phyloP scores from a whole-genome alignment of 2,888 invertebrate species.

The Chymomyza procnemis region DNA sequence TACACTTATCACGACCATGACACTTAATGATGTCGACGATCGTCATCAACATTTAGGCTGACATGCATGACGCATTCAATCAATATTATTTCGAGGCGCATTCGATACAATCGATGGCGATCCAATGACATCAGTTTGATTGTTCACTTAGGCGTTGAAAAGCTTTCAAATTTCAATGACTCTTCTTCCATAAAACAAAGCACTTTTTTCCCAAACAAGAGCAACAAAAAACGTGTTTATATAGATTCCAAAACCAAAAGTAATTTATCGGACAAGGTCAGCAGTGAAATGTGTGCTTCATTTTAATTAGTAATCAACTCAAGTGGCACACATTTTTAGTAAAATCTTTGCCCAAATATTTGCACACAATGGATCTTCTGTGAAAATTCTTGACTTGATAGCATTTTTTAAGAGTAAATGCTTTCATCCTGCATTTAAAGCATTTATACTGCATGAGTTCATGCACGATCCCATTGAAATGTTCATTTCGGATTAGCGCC shows the following conservation, averaged over 20 bases:
- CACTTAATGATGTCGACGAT: background rate
- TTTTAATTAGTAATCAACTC: slow-evolving; percentile 48
- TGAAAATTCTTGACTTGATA: slow-evolving; percentile 21
- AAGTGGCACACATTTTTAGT: slow-evolving; percentile 45
- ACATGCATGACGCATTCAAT: slow-evolving; percentile 31
- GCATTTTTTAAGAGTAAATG: slow-evolving; percentile 52
- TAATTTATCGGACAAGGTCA: slow-evolving; percentile 38
- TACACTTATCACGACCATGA: background rate
- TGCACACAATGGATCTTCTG: slow-evolving; percentile 17
- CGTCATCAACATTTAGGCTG: background rate
- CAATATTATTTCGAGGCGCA: slow-evolving; percentile 13
- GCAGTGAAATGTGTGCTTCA: background rate
- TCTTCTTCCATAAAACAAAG: slow-evolving; percentile 10
- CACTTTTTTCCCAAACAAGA: no score
- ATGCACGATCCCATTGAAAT: slow-evolving; percentile 18
- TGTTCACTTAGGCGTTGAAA: slow-evolving; percentile 17
- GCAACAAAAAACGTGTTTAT: background rate
- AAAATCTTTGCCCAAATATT: slow-evolving; percentile 14
- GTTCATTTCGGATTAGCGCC: slow-evolving; percentile 25
- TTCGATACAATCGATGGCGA: slow-evolving; percentile 19
- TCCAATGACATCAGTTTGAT: slow-evolving; percentile 52
- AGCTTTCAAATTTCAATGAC: slow-evolving; percentile 5
- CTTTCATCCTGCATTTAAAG: slow-evolving; percentile 65
- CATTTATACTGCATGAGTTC: slow-evolving; percentile 32
- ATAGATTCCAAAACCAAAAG: background rate